Percentiles rank a stretch among this genome's conserved stretches.
phyloP scores from a whole-genome alignment of 2,888 invertebrate species.

The Linnaemya vulpina region DNA sequence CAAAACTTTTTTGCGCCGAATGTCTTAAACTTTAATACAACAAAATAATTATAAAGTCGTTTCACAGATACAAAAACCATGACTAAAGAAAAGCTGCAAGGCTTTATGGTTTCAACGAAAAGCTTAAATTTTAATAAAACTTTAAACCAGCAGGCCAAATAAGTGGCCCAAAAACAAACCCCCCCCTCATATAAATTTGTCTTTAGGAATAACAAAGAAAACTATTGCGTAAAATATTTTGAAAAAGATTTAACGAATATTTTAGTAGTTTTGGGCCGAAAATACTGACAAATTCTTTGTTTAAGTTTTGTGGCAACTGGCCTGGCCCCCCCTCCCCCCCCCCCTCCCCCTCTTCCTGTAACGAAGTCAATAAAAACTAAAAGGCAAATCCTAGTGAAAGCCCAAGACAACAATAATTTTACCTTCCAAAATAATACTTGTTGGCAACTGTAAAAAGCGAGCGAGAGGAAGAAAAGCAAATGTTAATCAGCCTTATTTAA shows the following conservation, averaged over 20 bases:
- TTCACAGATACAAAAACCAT: not conserved
- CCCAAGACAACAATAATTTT: not conserved
- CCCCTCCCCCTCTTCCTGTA: not conserved
- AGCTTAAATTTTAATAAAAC: not conserved
- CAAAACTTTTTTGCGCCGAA: not conserved
- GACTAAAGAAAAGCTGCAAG: not conserved
- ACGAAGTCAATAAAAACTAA: not conserved
- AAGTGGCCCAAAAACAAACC: not conserved
- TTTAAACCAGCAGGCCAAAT: not conserved
- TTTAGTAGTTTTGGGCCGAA: not conserved
- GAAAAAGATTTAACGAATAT: not conserved
- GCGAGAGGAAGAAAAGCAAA: not conserved
- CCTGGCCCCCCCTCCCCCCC: not conserved
- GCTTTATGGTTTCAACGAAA: not conserved
- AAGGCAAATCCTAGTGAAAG: not conserved
- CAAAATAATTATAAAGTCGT: not conserved
- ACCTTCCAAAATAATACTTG: conserved; percentile 1
- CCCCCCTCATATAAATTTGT: not conserved
- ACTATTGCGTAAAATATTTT: not conserved
- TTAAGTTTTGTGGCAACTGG: not conserved
- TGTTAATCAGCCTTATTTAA: not conserved
- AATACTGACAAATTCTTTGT: not conserved
- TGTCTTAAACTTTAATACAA: not conserved
- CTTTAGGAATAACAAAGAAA: not conserved
- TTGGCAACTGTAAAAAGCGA: not conserved